Conservation (phyloP, 2,888 invertebrate genomes). For the Leptura quadrifasciata region DNA sequence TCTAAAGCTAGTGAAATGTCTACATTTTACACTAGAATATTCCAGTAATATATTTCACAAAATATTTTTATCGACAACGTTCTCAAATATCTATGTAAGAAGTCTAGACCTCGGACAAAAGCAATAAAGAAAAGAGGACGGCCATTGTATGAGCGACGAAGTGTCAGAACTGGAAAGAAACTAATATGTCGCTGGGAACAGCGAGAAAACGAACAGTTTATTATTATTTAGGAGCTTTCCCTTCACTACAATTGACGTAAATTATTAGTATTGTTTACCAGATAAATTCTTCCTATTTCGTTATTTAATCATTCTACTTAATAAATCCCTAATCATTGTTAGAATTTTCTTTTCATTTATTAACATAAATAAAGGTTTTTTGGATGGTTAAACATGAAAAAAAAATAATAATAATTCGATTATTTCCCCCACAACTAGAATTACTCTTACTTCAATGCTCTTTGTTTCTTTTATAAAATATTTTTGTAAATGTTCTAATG, state of each 20-base stretch:
- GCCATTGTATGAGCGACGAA: slow-evolving; percentile 45
- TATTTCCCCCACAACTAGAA: no score
- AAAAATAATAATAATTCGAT: no score
- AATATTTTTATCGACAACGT: slow-evolving; percentile 39
- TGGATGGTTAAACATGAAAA: no score
- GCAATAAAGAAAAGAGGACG: slow-evolving; percentile 51
- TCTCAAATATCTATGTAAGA: slow-evolving; percentile 39
- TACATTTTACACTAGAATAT: slow-evolving; percentile 10
- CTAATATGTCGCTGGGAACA: slow-evolving; percentile 45
- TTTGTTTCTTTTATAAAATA: no score
- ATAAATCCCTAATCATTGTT: not conserved
- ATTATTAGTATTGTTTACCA: slow-evolving; percentile 27
- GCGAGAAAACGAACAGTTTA: slow-evolving; percentile 26
- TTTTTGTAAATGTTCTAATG: no score
- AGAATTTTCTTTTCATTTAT: not conserved
- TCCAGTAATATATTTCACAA: slow-evolving; percentile 13
- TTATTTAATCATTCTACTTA: slow-evolving; percentile 12
- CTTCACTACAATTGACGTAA: slow-evolving; percentile 6
- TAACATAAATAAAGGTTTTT: not conserved
- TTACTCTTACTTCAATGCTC: no score
- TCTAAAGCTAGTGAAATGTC: not conserved
- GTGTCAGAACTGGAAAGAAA: slow-evolving; percentile 52
- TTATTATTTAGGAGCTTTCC: slow-evolving; percentile 17
- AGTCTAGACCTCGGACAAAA: slow-evolving; percentile 46
- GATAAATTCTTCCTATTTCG: not conserved